A percentile compares a stretch with the other conserved stretches of the same genome.
phyloP scores from a whole-genome alignment of 2,113 vertebrate genomes.

The Toxotes chatareus region DNA sequence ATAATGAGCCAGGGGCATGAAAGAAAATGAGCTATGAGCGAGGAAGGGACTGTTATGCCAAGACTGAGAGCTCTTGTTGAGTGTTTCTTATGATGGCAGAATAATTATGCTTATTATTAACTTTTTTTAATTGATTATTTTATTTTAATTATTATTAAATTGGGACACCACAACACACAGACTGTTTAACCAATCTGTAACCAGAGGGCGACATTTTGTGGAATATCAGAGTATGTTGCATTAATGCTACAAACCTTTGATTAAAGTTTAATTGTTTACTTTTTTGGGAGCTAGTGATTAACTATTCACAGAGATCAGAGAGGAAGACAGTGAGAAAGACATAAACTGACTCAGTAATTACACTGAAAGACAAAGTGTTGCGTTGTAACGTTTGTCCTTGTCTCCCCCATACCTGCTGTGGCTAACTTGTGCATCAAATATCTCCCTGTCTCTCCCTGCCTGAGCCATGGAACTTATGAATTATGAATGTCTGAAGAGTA shows the following conservation, averaged over 20 bases:
- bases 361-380: constrained; percentile 22
- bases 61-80: constrained; percentile 36
- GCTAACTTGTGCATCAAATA: constrained; percentile 28
- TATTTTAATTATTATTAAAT: not conserved
- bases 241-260: constrained; percentile 43
- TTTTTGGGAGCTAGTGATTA: constrained; percentile 40
- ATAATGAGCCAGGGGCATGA: constrained; percentile 37
- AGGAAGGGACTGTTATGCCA: constrained; percentile 13
- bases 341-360: not conserved
- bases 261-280: constrained; percentile 61
- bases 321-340: not conserved
- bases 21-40: constrained; percentile 42
- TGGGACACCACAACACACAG: not conserved
- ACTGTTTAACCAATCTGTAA: constrained; percentile 32
- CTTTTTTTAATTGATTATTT: not conserved
- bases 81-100: constrained; percentile 32
- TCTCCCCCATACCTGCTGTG: not conserved
- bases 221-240: constrained; percentile 21
- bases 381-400: constrained; percentile 15
- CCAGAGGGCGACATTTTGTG: constrained; percentile 28
- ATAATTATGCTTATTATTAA: constrained; percentile 20
- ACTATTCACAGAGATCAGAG: constrained; percentile 20
- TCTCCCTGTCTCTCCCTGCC: constrained; percentile 7
- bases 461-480: constrained; percentile 60
- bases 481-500: constrained; percentile 70